Evolutionary conservation across 2,888 invertebrate species (phyloP).

Genomic region (Chelonus formosanus): DNA sequence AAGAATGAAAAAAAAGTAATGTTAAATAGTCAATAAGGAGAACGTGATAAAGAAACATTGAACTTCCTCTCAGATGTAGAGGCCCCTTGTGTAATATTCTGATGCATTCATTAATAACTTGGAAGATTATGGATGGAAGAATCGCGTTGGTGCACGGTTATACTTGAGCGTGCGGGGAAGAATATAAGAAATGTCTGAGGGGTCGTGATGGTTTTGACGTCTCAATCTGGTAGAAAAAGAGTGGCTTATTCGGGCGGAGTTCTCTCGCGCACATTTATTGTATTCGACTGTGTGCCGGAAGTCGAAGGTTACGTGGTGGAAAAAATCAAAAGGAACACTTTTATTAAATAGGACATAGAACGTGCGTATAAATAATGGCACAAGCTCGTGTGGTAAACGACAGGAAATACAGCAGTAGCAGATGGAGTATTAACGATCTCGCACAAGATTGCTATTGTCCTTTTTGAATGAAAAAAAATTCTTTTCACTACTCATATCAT

Average conservation of each 20-base stretch:
- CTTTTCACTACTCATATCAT: neutral
- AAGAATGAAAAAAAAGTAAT: neutral
- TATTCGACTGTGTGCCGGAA: slow-evolving; percentile 37
- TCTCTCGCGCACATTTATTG: slow-evolving; percentile 28
- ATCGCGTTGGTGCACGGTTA: too few species aligned
- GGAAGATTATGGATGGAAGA: slow-evolving; percentile 14
- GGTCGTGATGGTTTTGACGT: slow-evolving; percentile 25
- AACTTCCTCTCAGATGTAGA: slow-evolving; percentile 22
- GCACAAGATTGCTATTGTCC: slow-evolving; percentile 33
- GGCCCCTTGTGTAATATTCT: neutral
- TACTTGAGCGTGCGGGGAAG: slow-evolving; percentile 13
- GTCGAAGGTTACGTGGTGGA: slow-evolving; percentile 38
- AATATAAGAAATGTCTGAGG: slow-evolving; percentile 20
- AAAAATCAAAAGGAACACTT: slow-evolving; percentile 22
- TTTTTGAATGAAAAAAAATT: slow-evolving; percentile 23
- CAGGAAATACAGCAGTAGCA: slow-evolving; percentile 38
- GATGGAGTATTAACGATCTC: slow-evolving; percentile 31
- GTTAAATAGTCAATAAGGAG: neutral
- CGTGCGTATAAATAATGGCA: slow-evolving; percentile 39
- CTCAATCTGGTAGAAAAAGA: slow-evolving; percentile 28
- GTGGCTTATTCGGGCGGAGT: slow-evolving; percentile 13
- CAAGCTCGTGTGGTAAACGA: slow-evolving; percentile 17
- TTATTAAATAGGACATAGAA: slow-evolving; percentile 33
- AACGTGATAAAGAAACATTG: slow-evolving; percentile 32
- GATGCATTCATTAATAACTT: slow-evolving; percentile 17